Evolutionary conservation across 2,888 invertebrate genomes (phyloP).

Genomic region (Volucella bombylans): DNA sequence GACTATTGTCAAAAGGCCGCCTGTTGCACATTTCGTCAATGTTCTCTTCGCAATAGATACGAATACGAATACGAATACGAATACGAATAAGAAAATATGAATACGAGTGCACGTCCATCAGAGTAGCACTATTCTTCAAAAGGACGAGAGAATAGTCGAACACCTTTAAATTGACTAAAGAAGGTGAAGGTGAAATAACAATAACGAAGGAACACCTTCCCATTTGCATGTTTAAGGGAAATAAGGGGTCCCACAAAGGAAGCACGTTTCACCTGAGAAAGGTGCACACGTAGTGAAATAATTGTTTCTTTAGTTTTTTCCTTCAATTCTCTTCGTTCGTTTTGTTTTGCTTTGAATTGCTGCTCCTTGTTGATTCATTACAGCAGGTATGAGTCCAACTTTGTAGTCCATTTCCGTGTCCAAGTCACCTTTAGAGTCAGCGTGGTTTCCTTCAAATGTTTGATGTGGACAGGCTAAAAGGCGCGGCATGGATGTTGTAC

Average conservation of each 20-base stretch:
- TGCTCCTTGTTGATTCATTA: slow-evolving; percentile 48
- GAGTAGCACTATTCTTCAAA: slow-evolving; percentile 34
- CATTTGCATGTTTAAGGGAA: slow-evolving; percentile 71
- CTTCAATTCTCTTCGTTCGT: slow-evolving; percentile 5
- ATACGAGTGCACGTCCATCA: neutral
- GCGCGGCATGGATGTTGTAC: neutral
- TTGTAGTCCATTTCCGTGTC: neutral
- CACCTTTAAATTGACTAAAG: slow-evolving; percentile 50
- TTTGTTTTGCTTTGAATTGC: slow-evolving; percentile 17
- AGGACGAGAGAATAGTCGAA: slow-evolving; percentile 43
- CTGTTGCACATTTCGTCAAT: slow-evolving; percentile 58
- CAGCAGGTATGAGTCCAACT: slow-evolving; percentile 44
- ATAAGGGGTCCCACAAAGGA: slow-evolving; percentile 61
- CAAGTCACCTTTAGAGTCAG: neutral
- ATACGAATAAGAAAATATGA: no score
- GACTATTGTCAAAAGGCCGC: slow-evolving; percentile 53
- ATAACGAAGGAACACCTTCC: slow-evolving; percentile 64
- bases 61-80: no score
- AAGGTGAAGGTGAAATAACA: slow-evolving; percentile 7
- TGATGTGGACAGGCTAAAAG: slow-evolving; percentile 22
- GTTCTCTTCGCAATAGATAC: slow-evolving; percentile 26
- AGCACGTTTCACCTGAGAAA: slow-evolving; percentile 74
- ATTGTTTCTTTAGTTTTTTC: slow-evolving; percentile 42
- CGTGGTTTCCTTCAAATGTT: slow-evolving; percentile 30
- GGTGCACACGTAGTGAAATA: slow-evolving; percentile 64